Evolutionary conservation across 1,140 invertebrate genomes (phyloP).

Genomic region (Tetramorium parvispinum): DNA sequence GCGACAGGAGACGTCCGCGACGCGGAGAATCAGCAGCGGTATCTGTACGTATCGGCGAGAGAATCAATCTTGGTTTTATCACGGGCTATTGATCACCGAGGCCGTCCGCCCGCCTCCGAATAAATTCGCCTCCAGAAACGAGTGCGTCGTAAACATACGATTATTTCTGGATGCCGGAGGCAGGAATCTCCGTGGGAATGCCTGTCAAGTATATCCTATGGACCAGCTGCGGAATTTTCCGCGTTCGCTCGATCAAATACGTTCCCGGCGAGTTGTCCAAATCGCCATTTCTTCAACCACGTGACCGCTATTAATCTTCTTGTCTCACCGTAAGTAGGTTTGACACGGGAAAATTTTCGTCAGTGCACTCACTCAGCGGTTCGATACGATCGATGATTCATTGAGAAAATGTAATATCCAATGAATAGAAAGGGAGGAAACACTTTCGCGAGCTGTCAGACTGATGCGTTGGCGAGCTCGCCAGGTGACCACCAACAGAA

Average conservation of each 20-base stretch:
- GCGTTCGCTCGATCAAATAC: not conserved
- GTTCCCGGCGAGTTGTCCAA: not conserved
- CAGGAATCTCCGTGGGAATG: not conserved
- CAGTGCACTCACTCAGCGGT: conserved; percentile 5
- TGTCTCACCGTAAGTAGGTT: not conserved
- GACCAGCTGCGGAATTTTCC: conserved; percentile 23
- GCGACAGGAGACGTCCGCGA: not conserved
- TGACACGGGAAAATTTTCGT: not conserved
- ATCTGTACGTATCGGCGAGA: not conserved
- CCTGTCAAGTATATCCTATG: not conserved
- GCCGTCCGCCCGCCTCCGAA: conserved; percentile 28
- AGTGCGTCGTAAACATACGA: not conserved
- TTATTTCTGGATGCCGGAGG: not conserved
- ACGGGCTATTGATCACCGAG: conserved; percentile 34
- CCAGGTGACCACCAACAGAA: not conserved
- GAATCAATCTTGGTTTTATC: not conserved
- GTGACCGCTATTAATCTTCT: not conserved
- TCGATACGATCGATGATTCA: not conserved
- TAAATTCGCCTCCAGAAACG: not conserved
- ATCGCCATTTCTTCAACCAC: not conserved
- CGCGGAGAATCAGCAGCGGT: not conserved
- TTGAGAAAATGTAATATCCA: not conserved
- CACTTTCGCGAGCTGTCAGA: conserved; percentile 14
- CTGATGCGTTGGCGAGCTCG: not conserved
- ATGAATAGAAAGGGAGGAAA: not conserved